These are phyloP conservation scores for Acipenser transmontanus DNA, from an alignment of 2,797 vertebrate species.

Conservation along the genomic window DNA sequence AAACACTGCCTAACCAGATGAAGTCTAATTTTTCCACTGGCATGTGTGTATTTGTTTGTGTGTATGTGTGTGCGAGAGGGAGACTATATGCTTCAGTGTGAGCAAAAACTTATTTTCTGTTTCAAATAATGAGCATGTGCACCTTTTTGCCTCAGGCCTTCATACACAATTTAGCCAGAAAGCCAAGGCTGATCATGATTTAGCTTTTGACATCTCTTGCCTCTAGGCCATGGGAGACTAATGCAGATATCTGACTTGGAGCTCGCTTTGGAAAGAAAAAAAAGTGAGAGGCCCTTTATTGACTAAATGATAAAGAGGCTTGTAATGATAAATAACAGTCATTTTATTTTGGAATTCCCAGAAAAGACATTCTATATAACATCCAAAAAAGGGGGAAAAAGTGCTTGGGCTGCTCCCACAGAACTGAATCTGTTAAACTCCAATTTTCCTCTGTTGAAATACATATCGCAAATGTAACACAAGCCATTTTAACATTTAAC, in stretches of 20 bases:
- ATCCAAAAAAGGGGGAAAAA: constrained; percentile 78
- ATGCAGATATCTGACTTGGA: constrained; percentile 99
- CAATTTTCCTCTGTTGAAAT: constrained; percentile 73
- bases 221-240: constrained; percentile 91
- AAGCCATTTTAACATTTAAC: no score
- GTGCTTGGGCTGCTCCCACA: constrained; percentile 64
- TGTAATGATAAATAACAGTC: constrained; percentile 99
- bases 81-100: constrained; percentile 63
- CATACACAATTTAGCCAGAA: constrained; percentile 99
- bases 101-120: constrained; percentile 71
- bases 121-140: constrained; percentile 99
- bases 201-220: constrained; percentile 99
- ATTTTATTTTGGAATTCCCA: constrained; percentile 99
- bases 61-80: constrained; percentile 40
- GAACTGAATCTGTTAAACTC: constrained; percentile 81
- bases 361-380: constrained; percentile 95
- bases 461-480: constrained; percentile 69
- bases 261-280: constrained; percentile 81
- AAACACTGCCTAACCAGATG: no score
- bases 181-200: constrained; percentile 99
- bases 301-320: constrained; percentile 99
- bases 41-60: constrained; percentile 30
- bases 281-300: constrained; percentile 96
- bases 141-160: constrained; percentile 96
- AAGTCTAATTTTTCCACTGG: constrained; percentile 18